Base-by-base conservation (phyloP, 1,140 invertebrate species). In the Listronotus bonariensis region DNA sequence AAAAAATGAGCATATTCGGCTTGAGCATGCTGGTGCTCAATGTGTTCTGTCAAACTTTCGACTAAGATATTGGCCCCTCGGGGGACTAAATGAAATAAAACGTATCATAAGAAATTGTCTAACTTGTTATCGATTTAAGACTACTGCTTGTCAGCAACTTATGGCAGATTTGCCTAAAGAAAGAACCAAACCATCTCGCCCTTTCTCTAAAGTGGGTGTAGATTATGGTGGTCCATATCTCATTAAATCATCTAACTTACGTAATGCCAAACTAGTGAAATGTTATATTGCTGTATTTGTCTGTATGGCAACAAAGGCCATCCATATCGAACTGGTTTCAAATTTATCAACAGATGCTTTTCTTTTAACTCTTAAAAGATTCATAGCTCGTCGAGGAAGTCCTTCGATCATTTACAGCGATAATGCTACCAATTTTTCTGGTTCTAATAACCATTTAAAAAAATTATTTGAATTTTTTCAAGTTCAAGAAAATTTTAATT, bases 311-410 rank as follows among this genome's bases (percentile, higher is more conserved):
- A 77, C 73, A 6, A 69, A 80, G 55, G 80, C 80, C 0, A 68
- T 83, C 1, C 80, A 84, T 59, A 17, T 83, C 1, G 81, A 83
- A 58, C n/a, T 79, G 0, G 77, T 73, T 0, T 66, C 69, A 10
- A 72, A 69, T 5, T 54, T 82, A 5, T 61, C 72, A 2, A 78
- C 79, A 0, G 72, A 78, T 26, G 71, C 71, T 0, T 81, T 80
- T 53, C 46, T 82, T 14, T 68, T 70, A 36, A 71, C 73, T 17
- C 51, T 82, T 1, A 48, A 76, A 14, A 43, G 80, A 38, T 36
- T 36, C 34, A 36, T 36, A 9, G 11, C 8, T 12, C 8, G 34
- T 10, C 8, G 34, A 36, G 34, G 34, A 36, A 36, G 11, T 12
- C 34, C 34, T 36, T 12, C 8, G 34, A 36, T 36, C 11, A 36